A percentile compares a stretch with the other conserved stretches of the same genome.
phyloP scores from a whole-genome alignment of 2,797 vertebrate genomes.

The Psittacula derbiana region DNA sequence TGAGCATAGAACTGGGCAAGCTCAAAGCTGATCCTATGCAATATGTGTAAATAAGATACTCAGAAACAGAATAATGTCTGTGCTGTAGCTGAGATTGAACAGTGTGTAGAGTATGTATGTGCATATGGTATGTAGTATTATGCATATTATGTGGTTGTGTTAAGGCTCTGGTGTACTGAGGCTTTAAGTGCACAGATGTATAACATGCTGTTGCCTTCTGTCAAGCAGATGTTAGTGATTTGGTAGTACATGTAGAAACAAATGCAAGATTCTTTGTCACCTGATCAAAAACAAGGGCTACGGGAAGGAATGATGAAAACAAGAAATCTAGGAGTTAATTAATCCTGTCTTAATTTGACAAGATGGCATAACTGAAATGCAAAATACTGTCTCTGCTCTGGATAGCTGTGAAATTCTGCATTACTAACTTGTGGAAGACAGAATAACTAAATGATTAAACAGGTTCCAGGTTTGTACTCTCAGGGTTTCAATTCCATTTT shows the following conservation, averaged over 20 bases:
- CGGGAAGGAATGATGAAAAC: background rate
- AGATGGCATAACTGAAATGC: background rate
- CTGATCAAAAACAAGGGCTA: background rate
- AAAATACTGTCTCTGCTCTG: background rate
- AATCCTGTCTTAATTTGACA: background rate
- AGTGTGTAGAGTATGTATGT: background rate
- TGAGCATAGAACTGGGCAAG: background rate
- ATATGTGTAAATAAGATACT: background rate
- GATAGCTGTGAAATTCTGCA: background rate
- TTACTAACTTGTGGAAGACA: background rate
- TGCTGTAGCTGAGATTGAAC: background rate
- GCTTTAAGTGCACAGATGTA: constrained; percentile 4
- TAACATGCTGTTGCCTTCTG: background rate
- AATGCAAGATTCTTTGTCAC: background rate
- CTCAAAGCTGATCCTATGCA: background rate
- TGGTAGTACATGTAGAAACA: background rate
- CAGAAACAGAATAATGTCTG: background rate
- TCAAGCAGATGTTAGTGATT: constrained; percentile 23
- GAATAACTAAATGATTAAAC: background rate
- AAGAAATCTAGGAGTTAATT: background rate
- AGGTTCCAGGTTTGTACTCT: background rate
- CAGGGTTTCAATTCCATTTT: background rate
- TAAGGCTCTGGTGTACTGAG: background rate
- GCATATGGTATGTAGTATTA: background rate
- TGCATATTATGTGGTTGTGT: background rate